Evolutionary conservation across 64 coral and sea anemone species (phyloP).

Genomic region (Dendrophyllia cribrosa): DNA sequence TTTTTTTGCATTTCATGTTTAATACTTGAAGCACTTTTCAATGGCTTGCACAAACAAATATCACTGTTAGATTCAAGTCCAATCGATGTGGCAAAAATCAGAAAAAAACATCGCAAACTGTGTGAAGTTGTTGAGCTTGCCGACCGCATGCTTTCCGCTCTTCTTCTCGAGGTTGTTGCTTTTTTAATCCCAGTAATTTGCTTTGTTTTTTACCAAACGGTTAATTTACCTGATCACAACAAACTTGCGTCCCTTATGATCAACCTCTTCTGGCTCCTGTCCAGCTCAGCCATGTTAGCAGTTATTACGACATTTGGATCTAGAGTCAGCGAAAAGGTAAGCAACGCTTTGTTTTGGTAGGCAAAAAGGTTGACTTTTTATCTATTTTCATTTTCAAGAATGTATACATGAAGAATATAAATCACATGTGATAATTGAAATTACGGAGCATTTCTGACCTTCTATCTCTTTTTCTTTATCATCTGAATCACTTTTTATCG

Average conservation of each 20-base stretch:
- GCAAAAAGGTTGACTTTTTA: background rate
- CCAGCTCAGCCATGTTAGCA: background rate
- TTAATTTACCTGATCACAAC: background rate
- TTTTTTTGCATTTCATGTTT: background rate
- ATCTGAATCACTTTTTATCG: too few species aligned
- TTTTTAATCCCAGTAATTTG: background rate
- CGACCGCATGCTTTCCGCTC: background rate
- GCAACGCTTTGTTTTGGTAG: background rate
- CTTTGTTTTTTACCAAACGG: background rate
- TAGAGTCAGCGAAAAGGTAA: slow-evolving; percentile 24
- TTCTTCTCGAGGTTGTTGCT: background rate
- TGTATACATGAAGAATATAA: background rate
- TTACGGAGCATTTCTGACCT: too few species aligned
- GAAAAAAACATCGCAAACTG: background rate
- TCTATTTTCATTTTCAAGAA: background rate
- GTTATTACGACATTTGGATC: background rate
- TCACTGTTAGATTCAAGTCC: background rate
- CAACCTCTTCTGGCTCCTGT: background rate
- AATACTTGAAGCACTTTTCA: background rate
- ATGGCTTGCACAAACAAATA: background rate
- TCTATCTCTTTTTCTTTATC: too few species aligned
- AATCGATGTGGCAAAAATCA: background rate
- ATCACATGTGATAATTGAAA: too few species aligned
- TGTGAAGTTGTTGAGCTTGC: slow-evolving; percentile 2
- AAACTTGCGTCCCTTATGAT: background rate